Evolutionary conservation across 2,888 invertebrate genomes (phyloP).

Genomic region (Neoaliturus tenellus): DNA sequence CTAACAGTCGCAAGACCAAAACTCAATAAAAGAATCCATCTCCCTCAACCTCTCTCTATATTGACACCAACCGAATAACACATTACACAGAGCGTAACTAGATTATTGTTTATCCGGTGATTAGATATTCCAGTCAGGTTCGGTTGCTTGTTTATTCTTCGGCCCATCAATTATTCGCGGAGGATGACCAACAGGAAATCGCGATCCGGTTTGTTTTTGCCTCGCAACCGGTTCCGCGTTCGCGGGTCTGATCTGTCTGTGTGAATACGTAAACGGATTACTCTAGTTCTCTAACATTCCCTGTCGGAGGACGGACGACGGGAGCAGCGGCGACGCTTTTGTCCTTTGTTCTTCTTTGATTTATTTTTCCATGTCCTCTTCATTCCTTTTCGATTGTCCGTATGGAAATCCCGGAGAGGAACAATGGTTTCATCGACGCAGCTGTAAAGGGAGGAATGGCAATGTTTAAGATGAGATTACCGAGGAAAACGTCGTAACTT

Average conservation of each 20-base stretch:
- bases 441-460: too few species aligned
- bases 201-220: constrained; percentile 43
- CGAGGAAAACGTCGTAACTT: too few species aligned
- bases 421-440: too few species aligned
- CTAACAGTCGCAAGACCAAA: too few species aligned
- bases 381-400: neutral
- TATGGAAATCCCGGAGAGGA: too few species aligned
- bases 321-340: neutral
- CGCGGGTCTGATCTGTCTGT: constrained; percentile 26
- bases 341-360: neutral
- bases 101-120: constrained; percentile 4
- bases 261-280: constrained; percentile 37
- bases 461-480: too few species aligned
- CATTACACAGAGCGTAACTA: neutral
- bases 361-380: neutral
- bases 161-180: constrained; percentile 1
- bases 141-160: neutral
- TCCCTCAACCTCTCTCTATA: too few species aligned
- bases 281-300: constrained; percentile 17
- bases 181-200: constrained; percentile 37
- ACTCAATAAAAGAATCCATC: too few species aligned
- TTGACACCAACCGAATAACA: too few species aligned
- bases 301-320: too few species aligned
- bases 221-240: constrained; percentile 28
- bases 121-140: constrained; percentile 20